Evolutionary conservation across 2,113 vertebrate species (phyloP).

Genomic region (Catharus fuscescens): DNA sequence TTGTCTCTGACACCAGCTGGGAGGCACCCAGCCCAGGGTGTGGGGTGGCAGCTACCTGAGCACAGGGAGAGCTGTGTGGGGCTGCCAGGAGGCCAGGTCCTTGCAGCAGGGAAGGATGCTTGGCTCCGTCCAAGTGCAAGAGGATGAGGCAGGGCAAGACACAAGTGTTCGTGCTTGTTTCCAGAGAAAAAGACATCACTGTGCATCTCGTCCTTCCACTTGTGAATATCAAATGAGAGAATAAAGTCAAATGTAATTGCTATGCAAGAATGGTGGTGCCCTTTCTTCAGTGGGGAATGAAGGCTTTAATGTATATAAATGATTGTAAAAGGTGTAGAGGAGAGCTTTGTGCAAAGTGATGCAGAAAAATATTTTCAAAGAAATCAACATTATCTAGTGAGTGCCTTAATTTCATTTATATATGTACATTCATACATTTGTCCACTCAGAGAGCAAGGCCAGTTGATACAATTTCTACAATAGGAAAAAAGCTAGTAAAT

Average conservation of each 20-base stretch:
- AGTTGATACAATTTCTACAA: neutral
- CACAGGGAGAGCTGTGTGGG: accelerated
- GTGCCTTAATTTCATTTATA: neutral
- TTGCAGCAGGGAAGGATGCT: accelerated
- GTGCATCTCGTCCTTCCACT: neutral
- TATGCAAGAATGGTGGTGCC: accelerated
- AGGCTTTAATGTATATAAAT: neutral
- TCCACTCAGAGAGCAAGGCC: neutral
- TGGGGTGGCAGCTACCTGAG: neutral
- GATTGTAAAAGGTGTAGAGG: neutral
- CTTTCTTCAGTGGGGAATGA: neutral
- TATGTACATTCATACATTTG: neutral
- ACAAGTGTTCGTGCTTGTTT: neutral
- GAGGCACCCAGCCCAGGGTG: neutral
- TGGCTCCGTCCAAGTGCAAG: neutral
- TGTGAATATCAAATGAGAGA: neutral
- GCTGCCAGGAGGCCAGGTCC: neutral
- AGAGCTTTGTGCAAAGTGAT: neutral
- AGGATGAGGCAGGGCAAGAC: neutral
- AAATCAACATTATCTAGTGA: neutral
- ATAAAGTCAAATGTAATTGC: neutral
- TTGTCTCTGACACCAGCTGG: neutral
- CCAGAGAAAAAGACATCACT: neutral
- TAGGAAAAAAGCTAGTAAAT: neutral
- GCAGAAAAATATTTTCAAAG: neutral